These are phyloP conservation scores for Dasyprocta punctata DNA, from an alignment of 2,113 vertebrate genomes.

Conservation along the genomic window DNA sequence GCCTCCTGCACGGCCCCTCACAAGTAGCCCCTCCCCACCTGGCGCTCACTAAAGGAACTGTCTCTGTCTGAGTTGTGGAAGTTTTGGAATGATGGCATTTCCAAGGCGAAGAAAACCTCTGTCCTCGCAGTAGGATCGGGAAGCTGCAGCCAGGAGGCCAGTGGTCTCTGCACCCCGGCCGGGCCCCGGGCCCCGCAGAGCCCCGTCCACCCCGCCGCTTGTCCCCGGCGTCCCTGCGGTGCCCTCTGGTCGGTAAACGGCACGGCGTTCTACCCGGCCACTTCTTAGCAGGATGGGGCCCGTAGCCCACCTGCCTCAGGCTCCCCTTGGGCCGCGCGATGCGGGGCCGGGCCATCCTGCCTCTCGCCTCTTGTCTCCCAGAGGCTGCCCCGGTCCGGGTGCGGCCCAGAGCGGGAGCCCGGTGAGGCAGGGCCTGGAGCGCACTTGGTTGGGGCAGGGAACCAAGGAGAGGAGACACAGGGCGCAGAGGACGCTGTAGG, in stretches of 20 bases:
- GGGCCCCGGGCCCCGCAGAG: neutral
- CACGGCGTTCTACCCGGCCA: neutral
- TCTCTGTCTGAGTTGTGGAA: neutral
- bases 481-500: fast-evolving
- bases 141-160: neutral
- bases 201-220: neutral
- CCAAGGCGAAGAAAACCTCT: neutral
- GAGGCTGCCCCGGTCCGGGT: no score
- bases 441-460: fast-evolving
- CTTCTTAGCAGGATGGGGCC: no score
- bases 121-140: neutral
- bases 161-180: neutral
- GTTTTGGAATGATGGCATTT: neutral
- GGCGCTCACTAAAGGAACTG: neutral
- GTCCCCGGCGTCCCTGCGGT: neutral
- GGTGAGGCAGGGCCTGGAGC: neutral
- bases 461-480: neutral
- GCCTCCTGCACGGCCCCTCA: neutral
- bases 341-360: neutral
- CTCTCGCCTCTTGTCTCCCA: no score
- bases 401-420: neutral
- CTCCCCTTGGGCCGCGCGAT: no score
- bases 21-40: neutral
- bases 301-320: neutral
- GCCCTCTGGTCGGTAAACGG: neutral